A percentile compares a stretch with the other conserved stretches of the same genome.
Evolutionary conservation across 2,888 invertebrate species (phyloP).

Genomic region (Amiota communis): DNA sequence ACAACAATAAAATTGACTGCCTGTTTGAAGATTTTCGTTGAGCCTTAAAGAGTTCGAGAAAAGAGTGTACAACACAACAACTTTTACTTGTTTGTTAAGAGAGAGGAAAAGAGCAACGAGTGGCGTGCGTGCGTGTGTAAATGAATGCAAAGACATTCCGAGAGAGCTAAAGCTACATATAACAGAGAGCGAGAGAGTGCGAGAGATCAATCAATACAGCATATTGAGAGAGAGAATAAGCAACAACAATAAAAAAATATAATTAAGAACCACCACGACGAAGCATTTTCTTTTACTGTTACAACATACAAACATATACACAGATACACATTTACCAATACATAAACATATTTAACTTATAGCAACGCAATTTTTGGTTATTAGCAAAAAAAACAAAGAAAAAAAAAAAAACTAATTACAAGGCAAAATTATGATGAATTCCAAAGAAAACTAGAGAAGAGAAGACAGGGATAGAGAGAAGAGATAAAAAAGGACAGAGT

Average conservation of each 20-base stretch:
- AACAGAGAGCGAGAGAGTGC: constrained; percentile 9
- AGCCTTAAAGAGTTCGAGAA: background rate
- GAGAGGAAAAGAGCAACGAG: constrained; percentile 14
- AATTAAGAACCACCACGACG: constrained; percentile 10
- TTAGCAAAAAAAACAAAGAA: no score
- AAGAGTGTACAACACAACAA: background rate
- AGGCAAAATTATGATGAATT: no score
- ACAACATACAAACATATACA: constrained; percentile 7
- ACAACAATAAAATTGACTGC: constrained; percentile 27
- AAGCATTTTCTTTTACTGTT: constrained; percentile 22
- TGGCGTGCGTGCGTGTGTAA: background rate
- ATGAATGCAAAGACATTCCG: constrained; percentile 12
- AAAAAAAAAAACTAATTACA: no score
- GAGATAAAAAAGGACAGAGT: no score
- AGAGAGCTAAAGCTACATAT: background rate
- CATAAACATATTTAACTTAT: background rate
- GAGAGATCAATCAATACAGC: background rate
- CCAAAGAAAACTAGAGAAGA: no score
- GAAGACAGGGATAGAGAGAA: no score
- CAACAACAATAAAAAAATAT: no score
- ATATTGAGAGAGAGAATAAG: constrained; percentile 1
- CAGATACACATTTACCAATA: background rate
- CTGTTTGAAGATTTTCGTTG: constrained; percentile 19
- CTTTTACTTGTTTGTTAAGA: background rate
- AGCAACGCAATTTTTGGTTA: no score